A percentile compares a stretch with the other conserved stretches of the same genome.
phyloP scores from a whole-genome alignment of 2,113 vertebrate genomes.

The Pollimyrus isidori region DNA sequence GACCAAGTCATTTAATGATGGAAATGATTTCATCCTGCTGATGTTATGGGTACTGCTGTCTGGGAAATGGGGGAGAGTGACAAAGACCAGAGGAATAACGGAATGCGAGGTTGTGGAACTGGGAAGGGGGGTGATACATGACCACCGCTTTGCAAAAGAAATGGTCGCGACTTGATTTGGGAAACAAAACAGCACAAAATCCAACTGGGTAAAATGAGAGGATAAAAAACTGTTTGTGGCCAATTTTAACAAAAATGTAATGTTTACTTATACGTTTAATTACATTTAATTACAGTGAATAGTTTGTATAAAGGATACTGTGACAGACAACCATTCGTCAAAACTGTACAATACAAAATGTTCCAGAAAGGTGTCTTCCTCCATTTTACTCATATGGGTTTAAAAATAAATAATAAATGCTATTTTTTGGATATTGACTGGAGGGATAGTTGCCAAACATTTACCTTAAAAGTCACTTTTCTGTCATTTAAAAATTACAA shows the following conservation, averaged over 20 bases:
- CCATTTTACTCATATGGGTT: neutral
- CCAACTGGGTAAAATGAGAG: neutral
- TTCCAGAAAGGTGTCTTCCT: neutral
- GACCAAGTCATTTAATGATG: neutral
- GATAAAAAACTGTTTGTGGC: neutral
- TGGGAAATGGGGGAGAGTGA: neutral
- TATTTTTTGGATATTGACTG: neutral
- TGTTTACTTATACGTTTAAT: neutral
- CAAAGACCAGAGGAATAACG: neutral
- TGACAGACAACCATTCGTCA: neutral
- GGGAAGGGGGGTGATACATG: neutral
- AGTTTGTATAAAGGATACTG: neutral
- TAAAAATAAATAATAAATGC: neutral
- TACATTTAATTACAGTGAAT: neutral
- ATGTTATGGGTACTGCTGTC: neutral
- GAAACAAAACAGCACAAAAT: neutral
- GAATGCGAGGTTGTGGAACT: neutral
- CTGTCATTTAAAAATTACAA: neutral
- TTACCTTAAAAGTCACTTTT: neutral
- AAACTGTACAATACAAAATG: neutral
- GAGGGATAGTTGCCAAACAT: neutral
- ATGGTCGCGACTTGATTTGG: neutral
- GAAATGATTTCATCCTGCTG: neutral
- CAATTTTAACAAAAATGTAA: neutral
- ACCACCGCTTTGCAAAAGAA: neutral